Evolutionary conservation across 2,888 invertebrate genomes (phyloP).

Genomic region (Suillia variegata): DNA sequence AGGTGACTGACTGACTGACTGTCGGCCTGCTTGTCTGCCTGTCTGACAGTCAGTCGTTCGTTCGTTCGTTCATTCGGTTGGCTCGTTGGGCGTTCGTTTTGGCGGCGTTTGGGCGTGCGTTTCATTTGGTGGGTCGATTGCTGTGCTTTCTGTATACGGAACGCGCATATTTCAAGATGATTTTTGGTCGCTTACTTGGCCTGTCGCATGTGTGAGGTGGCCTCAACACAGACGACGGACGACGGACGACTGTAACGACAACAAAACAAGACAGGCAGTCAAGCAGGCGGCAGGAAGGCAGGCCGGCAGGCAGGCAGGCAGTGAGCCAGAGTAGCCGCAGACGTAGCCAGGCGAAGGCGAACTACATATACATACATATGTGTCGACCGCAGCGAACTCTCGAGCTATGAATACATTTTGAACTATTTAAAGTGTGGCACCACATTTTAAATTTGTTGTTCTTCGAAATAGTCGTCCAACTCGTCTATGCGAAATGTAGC

Average conservation of each 20-base stretch:
- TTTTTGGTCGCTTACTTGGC: conserved; percentile 4
- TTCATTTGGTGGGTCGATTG: neutral
- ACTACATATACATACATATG: too few species aligned
- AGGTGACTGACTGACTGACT: conserved; percentile 34
- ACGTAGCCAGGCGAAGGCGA: neutral
- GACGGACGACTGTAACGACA: too few species aligned
- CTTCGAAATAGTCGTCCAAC: neutral
- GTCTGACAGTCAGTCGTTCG: conserved; percentile 21
- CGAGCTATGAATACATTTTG: neutral
- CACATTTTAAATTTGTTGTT: conserved; percentile 1
- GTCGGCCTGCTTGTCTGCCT: conserved; percentile 33
- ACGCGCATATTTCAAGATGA: conserved; percentile 3
- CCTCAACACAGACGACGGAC: neutral
- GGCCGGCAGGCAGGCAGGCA: too few species aligned
- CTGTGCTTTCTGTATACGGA: neutral
- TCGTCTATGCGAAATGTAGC: too few species aligned
- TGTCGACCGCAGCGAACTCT: neutral
- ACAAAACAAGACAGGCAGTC: neutral
- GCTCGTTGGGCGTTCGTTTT: neutral
- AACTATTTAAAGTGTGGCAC: neutral
- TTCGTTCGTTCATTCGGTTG: neutral
- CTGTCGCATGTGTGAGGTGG: neutral
- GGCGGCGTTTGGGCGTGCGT: neutral
- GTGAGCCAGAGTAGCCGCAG: too few species aligned
- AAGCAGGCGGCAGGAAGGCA: too few species aligned